Percentiles rank a stretch among this genome's conserved stretches.
Conservation (phyloP, 1,140 invertebrate species). For the Mamestra configurata region DNA sequence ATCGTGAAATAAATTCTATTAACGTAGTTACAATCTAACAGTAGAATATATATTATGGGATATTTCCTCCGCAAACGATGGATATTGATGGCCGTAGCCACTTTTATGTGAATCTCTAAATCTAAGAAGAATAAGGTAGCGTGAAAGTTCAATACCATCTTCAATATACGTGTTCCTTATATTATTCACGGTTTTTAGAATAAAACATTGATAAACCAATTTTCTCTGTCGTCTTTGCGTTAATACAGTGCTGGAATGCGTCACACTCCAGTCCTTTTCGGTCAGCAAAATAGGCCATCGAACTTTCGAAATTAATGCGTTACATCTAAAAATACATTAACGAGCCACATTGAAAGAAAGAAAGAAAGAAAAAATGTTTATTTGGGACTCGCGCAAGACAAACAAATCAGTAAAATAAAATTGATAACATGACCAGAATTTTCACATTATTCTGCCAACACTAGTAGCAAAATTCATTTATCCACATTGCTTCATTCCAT, state of each 20-base stretch:
- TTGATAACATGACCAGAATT: too few relatives aligned
- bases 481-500: too few relatives aligned
- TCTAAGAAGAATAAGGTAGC: neutral
- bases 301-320: neutral
- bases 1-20: slow-evolving; percentile 31
- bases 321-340: too few relatives aligned
- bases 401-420: too few relatives aligned
- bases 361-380: too few relatives aligned
- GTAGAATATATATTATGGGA: slow-evolving; percentile 12
- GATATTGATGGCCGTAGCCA: slow-evolving; percentile 14
- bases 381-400: too few relatives aligned
- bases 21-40: slow-evolving; percentile 5
- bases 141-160: slow-evolving; percentile 10
- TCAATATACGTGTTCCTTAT: too few relatives aligned
- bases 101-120: neutral
- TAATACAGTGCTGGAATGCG: neutral
- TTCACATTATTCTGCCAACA: too few relatives aligned
- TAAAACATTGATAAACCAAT: neutral
- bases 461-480: too few relatives aligned
- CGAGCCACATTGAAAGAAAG: too few relatives aligned
- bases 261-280: neutral
- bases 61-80: slow-evolving; percentile 20
- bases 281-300: neutral
- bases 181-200: too few relatives aligned
- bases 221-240: neutral